Evolutionary conservation across 2,113 vertebrate genomes (phyloP).

Genomic region (Rhineura floridana): DNA sequence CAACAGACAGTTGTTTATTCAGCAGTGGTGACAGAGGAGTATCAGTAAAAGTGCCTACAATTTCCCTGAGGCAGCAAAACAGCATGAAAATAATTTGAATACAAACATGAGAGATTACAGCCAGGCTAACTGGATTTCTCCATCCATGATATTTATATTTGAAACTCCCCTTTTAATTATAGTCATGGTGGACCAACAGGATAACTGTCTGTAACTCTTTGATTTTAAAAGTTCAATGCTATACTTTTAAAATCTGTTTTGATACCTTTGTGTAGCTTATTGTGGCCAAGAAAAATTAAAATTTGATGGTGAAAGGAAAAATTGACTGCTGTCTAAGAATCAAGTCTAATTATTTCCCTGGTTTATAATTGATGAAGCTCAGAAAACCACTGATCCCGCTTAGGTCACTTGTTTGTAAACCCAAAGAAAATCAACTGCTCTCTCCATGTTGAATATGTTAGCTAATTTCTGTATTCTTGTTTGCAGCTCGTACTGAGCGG

Average conservation of each 20-base stretch:
- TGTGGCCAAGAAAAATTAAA: not conserved
- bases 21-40: not conserved
- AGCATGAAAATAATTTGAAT: not conserved
- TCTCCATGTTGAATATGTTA: not conserved
- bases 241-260: not conserved
- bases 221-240: not conserved
- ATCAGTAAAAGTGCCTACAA: not conserved
- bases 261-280: not conserved
- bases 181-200: not conserved
- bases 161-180: not conserved
- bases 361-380: not conserved
- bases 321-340: not conserved
- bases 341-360: not conserved
- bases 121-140: not conserved
- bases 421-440: not conserved
- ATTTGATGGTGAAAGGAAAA: not conserved
- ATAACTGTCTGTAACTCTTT: not conserved
- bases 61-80: not conserved
- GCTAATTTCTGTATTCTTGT: conserved; percentile 32
- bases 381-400: not conserved
- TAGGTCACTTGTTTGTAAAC: not conserved
- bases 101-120: not conserved
- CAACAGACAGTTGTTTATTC: not conserved
- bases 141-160: not conserved
- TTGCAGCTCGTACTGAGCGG: conserved; percentile 89